Evolutionary conservation across 2,113 vertebrate genomes (phyloP).

Genomic region (Heptranchias perlo): DNA sequence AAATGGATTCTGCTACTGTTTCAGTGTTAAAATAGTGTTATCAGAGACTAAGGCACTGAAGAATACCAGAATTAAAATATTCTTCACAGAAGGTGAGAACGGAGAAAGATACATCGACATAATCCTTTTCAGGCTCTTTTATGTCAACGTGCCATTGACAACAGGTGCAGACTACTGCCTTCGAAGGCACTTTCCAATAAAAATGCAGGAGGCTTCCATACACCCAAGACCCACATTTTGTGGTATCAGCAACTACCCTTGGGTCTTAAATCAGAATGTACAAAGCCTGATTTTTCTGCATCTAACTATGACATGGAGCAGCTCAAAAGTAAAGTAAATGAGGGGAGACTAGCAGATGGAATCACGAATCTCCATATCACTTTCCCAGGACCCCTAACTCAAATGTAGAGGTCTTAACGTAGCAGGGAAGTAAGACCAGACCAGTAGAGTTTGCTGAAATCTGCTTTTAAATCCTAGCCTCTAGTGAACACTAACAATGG

Average conservation of each 20-base stretch:
- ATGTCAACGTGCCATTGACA: neutral
- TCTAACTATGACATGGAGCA: neutral
- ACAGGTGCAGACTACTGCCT: neutral
- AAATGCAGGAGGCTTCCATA: neutral
- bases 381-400: neutral
- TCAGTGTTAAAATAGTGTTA: neutral
- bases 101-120: neutral
- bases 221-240: neutral
- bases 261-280: neutral
- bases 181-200: neutral
- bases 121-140: neutral
- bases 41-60: slow-evolving; percentile 32
- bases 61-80: neutral
- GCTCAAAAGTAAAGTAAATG: neutral
- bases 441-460: neutral
- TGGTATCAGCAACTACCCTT: neutral
- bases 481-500: neutral
- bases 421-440: neutral
- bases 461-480: neutral
- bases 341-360: neutral
- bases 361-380: neutral
- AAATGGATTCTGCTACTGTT: neutral
- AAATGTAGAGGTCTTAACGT: neutral
- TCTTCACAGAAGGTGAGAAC: neutral
- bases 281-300: neutral